These are phyloP conservation scores for Apaloderma vittatum DNA, from an alignment of 2,113 vertebrate genomes.

Conservation along the genomic window DNA sequence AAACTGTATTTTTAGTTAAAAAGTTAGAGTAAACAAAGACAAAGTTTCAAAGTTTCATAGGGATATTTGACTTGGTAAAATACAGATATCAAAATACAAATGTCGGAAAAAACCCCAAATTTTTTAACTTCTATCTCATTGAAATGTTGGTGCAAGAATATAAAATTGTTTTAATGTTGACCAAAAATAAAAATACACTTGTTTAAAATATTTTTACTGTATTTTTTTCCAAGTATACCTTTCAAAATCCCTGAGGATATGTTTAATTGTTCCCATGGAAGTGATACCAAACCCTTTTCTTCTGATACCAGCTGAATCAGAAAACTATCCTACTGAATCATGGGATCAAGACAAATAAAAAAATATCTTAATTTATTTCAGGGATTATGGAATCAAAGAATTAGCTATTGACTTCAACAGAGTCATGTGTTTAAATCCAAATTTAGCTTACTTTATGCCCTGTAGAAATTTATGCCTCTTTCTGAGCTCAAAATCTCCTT, in stretches of 20 bases:
- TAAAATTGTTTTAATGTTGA: neutral
- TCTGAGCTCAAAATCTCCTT: neutral
- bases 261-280: neutral
- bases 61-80: neutral
- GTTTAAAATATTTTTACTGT: neutral
- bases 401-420: neutral
- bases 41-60: neutral
- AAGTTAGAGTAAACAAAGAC: neutral
- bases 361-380: neutral
- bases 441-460: neutral
- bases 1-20: neutral
- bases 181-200: neutral
- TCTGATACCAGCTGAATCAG: neutral
- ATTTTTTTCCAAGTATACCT: neutral
- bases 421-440: neutral
- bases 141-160: neutral
- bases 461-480: neutral
- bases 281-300: neutral
- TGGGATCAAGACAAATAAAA: neutral
- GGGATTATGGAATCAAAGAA: neutral
- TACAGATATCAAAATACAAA: neutral
- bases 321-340: neutral
- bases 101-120: no score
- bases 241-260: neutral
- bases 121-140: fast-evolving